Base-by-base conservation (phyloP, 2,113 vertebrate species). In the Amblyornis subalaris region DNA sequence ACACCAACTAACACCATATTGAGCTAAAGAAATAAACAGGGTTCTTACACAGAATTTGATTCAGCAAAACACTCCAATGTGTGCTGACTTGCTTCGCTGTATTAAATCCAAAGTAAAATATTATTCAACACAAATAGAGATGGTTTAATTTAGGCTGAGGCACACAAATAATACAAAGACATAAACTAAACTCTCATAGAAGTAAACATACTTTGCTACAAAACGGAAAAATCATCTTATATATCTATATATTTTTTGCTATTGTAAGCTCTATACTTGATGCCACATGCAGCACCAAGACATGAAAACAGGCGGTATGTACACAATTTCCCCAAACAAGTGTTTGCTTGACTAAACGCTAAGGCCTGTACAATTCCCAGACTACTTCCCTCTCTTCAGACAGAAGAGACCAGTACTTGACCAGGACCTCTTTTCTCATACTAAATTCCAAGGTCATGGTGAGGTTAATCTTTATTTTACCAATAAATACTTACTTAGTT, bases 381-480 rank as follows among this genome's bases (percentile, higher is more conserved):
- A 71, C 33, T 55, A 78, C 14, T 72, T 85, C 44, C 36, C 3
- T 13, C 28, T 23, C 26, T 88, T 70, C 40, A 57, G 31, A 87
- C 10, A 53, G 47, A 65, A 81, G 60, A 71, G 33, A 76, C 6
- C 19, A 51, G 38, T 36, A 54, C 8, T 35, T 72, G 55, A 67
- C 23, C 57, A 77, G 24, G 38, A 82, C 2, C 5, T 82, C 79
- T 81, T 74, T 60, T 28, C 48, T 55, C 54, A 84, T 62, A 86
- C 9, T 65, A 76, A 90, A 85, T 54, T 84, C 54, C 44, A 70
- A 78, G 55, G 57, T 35, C 47, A 67, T 7, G 2, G 14, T 62
- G 73, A 95, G 36, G 33, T 61, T 96, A 90, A 92, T 78, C 71
- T 94, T 92, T 73, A 73, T 80, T 92, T 79, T 76, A 87, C 62